Evolutionary conservation across 1,140 invertebrate species (phyloP), one percentile per base, ranked within the genome.

Genomic region (Dreissena rostriformis): DNA sequence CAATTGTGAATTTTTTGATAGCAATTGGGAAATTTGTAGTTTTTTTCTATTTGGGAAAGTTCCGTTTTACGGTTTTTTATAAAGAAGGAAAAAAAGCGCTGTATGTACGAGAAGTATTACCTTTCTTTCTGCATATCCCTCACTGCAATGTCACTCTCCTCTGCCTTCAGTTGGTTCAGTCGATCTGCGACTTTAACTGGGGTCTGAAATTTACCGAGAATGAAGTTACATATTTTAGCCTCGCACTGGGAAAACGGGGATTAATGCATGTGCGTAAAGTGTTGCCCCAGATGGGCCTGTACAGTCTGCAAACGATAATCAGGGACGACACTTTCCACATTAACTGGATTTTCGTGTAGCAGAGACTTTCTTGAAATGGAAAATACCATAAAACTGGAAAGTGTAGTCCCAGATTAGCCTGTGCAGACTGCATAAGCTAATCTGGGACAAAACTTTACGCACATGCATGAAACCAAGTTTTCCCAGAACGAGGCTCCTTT

Each of bases 81-180:
- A n/a, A n/a, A n/a, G n/a, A n/a, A n/a, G n/a, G n/a, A n/a, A n/a
- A n/a, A n/a, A n/a, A n/a, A n/a, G n/a, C n/a, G n/a, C n/a, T n/a
- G n/a, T n/a, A n/a, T n/a, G 39, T 39, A 39, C 2, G 39, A 39
- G 39, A 8, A 39, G 49, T 29, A 12, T 78, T 78, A 92, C 91
- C 90, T 95, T 94, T 98, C 97, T 93, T 97, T 97, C n/a, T 96
- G 97, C 63, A 96, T 96, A 94, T 98, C 97, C 71, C 97, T 94
- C 67, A 95, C 95, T 88, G 97, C 96, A 91, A 97, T 97, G 29
- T 96, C 96, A 90, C 96, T 97, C 94, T 98, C 97, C 94, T 98
- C 97, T 86, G 97, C 96, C 74, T 97, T 95, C 61, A 98, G 94
- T 94, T 98, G 97, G 92, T 96, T 97, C 5, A 98, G 96, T 87